Evolutionary conservation across 1,140 invertebrate genomes (phyloP).

Genomic region (Orchesella cincta): DNA sequence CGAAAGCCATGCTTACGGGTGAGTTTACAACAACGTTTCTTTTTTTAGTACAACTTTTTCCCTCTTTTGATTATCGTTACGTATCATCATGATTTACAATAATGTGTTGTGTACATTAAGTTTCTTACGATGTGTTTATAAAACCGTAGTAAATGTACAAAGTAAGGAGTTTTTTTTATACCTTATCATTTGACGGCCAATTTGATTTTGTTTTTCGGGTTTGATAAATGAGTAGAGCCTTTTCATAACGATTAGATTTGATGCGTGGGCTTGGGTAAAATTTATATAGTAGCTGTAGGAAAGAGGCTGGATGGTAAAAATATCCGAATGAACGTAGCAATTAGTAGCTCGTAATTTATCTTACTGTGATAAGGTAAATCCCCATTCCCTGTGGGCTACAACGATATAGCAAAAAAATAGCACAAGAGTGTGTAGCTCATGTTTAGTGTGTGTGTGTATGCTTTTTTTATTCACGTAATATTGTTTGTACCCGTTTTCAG

Average conservation of each 20-base stretch:
- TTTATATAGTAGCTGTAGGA: no score
- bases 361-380: neutral
- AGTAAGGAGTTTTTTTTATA: neutral
- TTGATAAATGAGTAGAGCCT: no score
- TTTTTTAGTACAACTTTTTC: neutral
- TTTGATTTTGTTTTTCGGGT: neutral
- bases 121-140: no score
- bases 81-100: neutral
- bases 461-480: neutral
- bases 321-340: no score
- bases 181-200: neutral
- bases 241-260: neutral
- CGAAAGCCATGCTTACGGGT: conserved; percentile 49
- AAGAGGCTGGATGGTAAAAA: no score
- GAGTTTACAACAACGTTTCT: conserved; percentile 23
- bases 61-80: neutral
- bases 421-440: neutral
- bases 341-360: no score
- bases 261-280: neutral
- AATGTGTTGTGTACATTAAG: neutral
- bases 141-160: neutral
- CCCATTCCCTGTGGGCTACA: no score
- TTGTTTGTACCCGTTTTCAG: neutral
- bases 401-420: neutral
- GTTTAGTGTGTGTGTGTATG: neutral